Percentiles rank a stretch among this genome's conserved stretches.
phyloP scores from a whole-genome alignment of 2,797 vertebrate genomes.

The Enteromius fasciolatus region DNA sequence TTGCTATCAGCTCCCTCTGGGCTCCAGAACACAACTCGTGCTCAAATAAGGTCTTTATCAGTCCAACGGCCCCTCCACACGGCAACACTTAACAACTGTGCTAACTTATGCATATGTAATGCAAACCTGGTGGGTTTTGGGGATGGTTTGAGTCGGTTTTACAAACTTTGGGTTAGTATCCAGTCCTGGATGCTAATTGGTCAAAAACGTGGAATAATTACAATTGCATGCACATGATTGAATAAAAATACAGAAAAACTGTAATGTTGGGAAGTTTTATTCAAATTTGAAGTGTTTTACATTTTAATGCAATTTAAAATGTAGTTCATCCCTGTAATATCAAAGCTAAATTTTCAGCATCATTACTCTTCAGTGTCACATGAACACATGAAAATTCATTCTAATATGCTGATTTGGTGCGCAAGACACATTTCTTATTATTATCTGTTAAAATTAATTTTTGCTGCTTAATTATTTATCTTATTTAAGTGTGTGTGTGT shows the following conservation, averaged over 20 bases:
- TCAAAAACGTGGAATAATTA: not conserved
- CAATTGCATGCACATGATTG: not conserved
- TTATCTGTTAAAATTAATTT: too few species aligned
- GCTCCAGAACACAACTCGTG: constrained; percentile 19
- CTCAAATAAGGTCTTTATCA: constrained; percentile 29
- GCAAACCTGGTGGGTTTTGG: not conserved
- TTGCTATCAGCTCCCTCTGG: constrained; percentile 43
- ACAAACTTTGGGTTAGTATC: not conserved
- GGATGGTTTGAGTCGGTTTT: not conserved
- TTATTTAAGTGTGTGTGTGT: too few species aligned
- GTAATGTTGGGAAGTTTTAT: too few species aligned
- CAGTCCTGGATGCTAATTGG: not conserved
- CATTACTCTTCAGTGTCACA: too few species aligned
- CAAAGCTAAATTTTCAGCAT: too few species aligned
- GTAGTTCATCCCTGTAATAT: too few species aligned
- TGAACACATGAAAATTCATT: too few species aligned
- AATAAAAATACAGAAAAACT: not conserved
- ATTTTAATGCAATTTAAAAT: too few species aligned
- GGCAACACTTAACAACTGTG: constrained; percentile 17
- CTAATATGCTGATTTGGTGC: too few species aligned
- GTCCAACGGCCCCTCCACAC: constrained; percentile 17
- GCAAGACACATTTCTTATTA: too few species aligned
- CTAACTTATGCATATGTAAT: not conserved
- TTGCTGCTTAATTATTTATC: too few species aligned
- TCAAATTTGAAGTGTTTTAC: too few species aligned